Base-by-base conservation (phyloP, 2,797 vertebrate genomes). In the Myotis daubentonii region DNA sequence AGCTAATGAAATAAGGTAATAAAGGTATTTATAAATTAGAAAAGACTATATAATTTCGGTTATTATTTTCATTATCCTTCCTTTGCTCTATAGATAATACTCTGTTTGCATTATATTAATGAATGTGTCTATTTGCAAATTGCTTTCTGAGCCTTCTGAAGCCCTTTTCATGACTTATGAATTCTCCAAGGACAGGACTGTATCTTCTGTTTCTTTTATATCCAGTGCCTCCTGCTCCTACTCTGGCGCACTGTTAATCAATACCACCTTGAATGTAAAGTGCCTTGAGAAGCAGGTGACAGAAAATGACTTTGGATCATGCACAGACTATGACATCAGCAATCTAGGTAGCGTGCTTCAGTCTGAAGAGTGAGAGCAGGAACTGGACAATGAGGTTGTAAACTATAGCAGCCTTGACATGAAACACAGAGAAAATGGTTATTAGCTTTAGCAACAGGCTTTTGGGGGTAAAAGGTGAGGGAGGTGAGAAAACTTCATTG, bases 101-200 rank as follows among this genome's bases (percentile, higher is more conserved):
- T 88, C 60, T 66, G 17, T 89, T 96, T 96, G 57, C 25, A 92
- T 70, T 66, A 41, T 93, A 89, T 94, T 96, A 93, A 95, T 92
- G 41, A 92, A 94, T 92, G 36, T 95, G 71, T 89, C 89, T 91
- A 89, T 94, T 96, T 97, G 94, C 9, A 94, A 96, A 95, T 96
- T 95, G 80, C 91, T 95, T 96, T 88, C 88, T 96, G 87, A 96
- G 68, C 33, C 87, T 94, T 84, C 62, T 23, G 33, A 70, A 95
- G 41, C 49, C 85, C 53, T 94, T 94, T 89, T 76, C 49, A 20
- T 96, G 94, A 96, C 84, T 96, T 96, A 83, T 25, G 84, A 86
- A 92, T 94, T 95, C 89, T 74, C 71, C 83, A 96, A 94, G 81
- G 74, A 87, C 53, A 95, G 76, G 57, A 44, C 10, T 60, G 4